A percentile compares a stretch with the other conserved stretches of the same genome.
Evolutionary conservation across 2,888 invertebrate genomes (phyloP).

Genomic region (Cheilosia soror): DNA sequence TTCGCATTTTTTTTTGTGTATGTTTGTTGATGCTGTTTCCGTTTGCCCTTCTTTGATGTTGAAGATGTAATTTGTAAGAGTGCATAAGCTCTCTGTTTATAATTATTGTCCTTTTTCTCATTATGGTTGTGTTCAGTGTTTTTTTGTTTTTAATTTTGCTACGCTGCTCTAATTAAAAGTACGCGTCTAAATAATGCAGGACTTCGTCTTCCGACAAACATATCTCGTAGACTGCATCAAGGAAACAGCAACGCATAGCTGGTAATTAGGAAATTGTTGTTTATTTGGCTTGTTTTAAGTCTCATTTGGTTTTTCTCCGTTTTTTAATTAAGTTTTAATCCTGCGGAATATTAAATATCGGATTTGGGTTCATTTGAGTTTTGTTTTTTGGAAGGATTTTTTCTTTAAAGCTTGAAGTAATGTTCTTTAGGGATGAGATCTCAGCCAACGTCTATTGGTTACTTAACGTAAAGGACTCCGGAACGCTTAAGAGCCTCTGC

Average conservation of each 20-base stretch:
- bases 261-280: constrained; percentile 74
- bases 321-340: constrained; percentile 74
- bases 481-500: no score
- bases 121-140: constrained; percentile 63
- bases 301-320: constrained; percentile 41
- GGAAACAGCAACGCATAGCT: constrained; percentile 42
- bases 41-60: constrained; percentile 75
- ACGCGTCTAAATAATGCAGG: constrained; percentile 74
- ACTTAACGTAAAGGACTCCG: no score
- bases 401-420: no score
- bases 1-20: constrained; percentile 44
- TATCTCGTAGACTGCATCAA: constrained; percentile 28
- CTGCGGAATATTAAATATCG: constrained; percentile 71
- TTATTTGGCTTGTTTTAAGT: constrained; percentile 50
- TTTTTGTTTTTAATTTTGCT: constrained; percentile 42
- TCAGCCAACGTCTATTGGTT: no score
- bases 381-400: background rate
- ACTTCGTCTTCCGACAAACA: constrained; percentile 47
- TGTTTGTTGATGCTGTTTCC: constrained; percentile 67
- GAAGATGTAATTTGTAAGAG: constrained; percentile 74
- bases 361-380: constrained; percentile 45
- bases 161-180: constrained; percentile 72
- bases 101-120: constrained; percentile 74
- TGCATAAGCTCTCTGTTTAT: constrained; percentile 73
- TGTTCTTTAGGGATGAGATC: no score